A percentile compares a stretch with the other conserved stretches of the same genome.
Evolutionary conservation across 2,888 invertebrate genomes (phyloP).

Genomic region (Andrena fulva): DNA sequence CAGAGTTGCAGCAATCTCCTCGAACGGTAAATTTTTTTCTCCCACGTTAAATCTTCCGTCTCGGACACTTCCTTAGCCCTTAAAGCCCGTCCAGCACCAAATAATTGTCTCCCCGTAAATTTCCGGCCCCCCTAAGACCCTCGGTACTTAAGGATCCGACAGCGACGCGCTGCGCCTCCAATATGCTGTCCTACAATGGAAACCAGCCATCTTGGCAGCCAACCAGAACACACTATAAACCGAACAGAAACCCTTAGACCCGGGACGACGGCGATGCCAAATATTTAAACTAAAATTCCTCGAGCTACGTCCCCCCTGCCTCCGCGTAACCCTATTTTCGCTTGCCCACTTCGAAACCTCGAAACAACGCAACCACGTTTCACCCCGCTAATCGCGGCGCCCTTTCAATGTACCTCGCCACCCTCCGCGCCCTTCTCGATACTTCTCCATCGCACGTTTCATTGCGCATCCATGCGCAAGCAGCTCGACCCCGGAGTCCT

Average conservation of each 20-base stretch:
- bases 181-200: slow-evolving; percentile 43
- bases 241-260: slow-evolving; percentile 21
- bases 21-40: neutral
- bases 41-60: slow-evolving; percentile 11
- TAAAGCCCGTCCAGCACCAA: slow-evolving; percentile 10
- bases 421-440: too few species aligned
- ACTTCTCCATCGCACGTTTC: too few species aligned
- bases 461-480: too few species aligned
- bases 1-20: slow-evolving; percentile 13
- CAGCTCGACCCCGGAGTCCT: too few species aligned
- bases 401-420: too few species aligned
- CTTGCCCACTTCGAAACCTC: neutral
- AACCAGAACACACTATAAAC: slow-evolving; percentile 41
- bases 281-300: slow-evolving; percentile 36
- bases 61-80: neutral
- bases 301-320: neutral
- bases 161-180: slow-evolving; percentile 18
- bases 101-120: slow-evolving; percentile 32
- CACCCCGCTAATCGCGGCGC: too few species aligned
- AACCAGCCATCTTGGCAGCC: slow-evolving; percentile 34
- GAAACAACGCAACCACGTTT: neutral
- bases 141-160: slow-evolving; percentile 37
- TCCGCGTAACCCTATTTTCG: neutral
- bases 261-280: slow-evolving; percentile 39
- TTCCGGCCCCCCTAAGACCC: slow-evolving; percentile 30